phyloP scores from a whole-genome alignment of 2,888 invertebrate genomes.

The Patella caerulea region DNA sequence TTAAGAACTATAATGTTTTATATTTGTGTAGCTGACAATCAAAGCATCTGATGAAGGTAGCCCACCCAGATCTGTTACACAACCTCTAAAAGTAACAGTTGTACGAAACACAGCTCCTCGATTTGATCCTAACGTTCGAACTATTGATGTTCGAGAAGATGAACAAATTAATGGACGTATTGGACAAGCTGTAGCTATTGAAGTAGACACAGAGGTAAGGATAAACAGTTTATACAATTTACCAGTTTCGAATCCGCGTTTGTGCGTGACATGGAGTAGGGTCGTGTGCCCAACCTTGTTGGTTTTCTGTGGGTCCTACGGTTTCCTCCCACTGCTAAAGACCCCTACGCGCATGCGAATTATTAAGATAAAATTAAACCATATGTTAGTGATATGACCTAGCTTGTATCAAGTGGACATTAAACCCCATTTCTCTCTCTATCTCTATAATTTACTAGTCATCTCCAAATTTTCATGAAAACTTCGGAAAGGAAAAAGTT shows the following conservation, averaged over 20 bases:
- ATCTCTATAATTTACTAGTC: neutral
- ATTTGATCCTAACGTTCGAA: conserved; percentile 21
- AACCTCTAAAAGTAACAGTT: conserved; percentile 30
- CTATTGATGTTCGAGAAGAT: conserved; percentile 18
- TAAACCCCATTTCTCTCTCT: too few relatives aligned
- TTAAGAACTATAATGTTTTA: neutral
- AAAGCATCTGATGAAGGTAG: conserved; percentile 36
- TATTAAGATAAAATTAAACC: too few relatives aligned
- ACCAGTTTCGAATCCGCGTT: too few relatives aligned
- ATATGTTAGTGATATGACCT: too few relatives aligned
- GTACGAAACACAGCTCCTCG: conserved; percentile 39
- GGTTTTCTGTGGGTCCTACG: too few relatives aligned
- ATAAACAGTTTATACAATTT: neutral
- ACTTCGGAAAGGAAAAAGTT: too few relatives aligned
- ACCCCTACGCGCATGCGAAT: too few relatives aligned
- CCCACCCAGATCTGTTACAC: conserved; percentile 26
- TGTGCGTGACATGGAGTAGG: too few relatives aligned
- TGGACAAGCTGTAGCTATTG: conserved; percentile 35
- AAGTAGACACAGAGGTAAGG: conserved; percentile 39
- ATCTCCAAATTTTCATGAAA: too few relatives aligned
- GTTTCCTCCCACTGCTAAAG: too few relatives aligned
- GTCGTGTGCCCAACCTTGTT: too few relatives aligned
- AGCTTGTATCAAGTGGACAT: too few relatives aligned
- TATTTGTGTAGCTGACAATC: conserved; percentile 33
- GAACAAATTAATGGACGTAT: conserved; percentile 5